phyloP scores from a whole-genome alignment of 2,113 vertebrate species.

The Colossoma macropomum region DNA sequence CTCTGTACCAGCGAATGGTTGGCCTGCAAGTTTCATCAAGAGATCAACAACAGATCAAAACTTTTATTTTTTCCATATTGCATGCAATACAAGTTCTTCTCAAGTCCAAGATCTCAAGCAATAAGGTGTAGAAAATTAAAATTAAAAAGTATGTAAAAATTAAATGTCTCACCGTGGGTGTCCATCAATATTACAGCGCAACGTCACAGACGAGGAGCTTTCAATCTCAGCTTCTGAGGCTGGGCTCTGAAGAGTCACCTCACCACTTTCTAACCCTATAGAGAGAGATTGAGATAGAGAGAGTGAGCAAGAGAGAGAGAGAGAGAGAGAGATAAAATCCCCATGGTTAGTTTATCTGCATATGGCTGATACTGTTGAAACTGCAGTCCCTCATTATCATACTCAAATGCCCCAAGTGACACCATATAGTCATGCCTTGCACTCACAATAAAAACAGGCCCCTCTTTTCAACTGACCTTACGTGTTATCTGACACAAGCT shows the following conservation, averaged over 20 bases:
- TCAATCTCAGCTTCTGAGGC: conserved; percentile 78
- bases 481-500: conserved; percentile 53
- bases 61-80: background rate
- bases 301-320: background rate
- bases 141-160: background rate
- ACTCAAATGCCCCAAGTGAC: conserved; percentile 34
- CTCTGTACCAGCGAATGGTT: conserved; percentile 83
- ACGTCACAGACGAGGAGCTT: conserved; percentile 77
- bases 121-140: no score
- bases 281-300: conserved; percentile 1
- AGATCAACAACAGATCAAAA: background rate
- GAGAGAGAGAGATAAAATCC: background rate
- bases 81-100: background rate
- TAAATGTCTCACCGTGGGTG: conserved; percentile 83
- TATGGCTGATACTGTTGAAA: background rate
- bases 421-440: conserved; percentile 40
- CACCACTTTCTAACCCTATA: conserved; percentile 86
- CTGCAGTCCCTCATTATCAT: conserved; percentile 7
- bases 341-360: background rate
- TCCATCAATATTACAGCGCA: conserved; percentile 86
- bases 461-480: conserved; percentile 39
- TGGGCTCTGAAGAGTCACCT: conserved; percentile 82
- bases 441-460: conserved; percentile 31
- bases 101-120: no score
- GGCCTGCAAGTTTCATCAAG: conserved; percentile 70